Conservation (phyloP, 2,797 vertebrate species). For the Hafferia zeledoni region DNA sequence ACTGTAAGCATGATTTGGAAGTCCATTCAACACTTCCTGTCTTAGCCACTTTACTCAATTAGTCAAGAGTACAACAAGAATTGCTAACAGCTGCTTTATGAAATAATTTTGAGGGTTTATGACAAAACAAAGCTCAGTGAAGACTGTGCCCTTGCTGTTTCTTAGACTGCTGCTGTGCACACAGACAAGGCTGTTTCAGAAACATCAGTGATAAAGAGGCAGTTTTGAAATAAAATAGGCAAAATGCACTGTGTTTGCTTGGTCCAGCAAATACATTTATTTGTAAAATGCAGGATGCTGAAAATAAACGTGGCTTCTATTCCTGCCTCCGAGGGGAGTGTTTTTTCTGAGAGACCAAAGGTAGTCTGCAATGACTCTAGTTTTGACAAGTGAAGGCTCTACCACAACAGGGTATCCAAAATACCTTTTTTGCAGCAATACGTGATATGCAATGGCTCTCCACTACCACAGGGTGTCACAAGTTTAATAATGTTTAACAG, state of each 20-base stretch:
- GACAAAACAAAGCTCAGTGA: background rate
- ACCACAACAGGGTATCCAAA: background rate
- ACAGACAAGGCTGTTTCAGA: background rate
- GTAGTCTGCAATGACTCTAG: background rate
- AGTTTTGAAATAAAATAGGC: background rate
- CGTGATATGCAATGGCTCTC: conserved; percentile 18
- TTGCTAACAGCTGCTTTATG: background rate
- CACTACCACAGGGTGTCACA: conserved; percentile 73
- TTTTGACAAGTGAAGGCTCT: background rate
- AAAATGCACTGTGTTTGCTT: background rate
- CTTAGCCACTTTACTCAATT: background rate
- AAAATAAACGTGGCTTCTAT: background rate
- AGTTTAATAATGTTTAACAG: conserved; percentile 63
- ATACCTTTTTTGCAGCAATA: background rate
- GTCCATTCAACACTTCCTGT: background rate
- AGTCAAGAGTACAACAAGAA: background rate
- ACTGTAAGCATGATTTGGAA: background rate
- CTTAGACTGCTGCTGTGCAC: background rate
- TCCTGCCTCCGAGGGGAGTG: background rate
- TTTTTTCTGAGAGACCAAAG: background rate
- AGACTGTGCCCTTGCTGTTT: background rate
- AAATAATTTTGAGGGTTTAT: background rate
- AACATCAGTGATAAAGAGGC: background rate
- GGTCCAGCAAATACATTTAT: background rate
- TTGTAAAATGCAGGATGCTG: background rate